A percentile compares a stretch with the other conserved stretches of the same genome.
phyloP scores from a whole-genome alignment of 2,797 vertebrate species.

The Moxostoma hubbsi region DNA sequence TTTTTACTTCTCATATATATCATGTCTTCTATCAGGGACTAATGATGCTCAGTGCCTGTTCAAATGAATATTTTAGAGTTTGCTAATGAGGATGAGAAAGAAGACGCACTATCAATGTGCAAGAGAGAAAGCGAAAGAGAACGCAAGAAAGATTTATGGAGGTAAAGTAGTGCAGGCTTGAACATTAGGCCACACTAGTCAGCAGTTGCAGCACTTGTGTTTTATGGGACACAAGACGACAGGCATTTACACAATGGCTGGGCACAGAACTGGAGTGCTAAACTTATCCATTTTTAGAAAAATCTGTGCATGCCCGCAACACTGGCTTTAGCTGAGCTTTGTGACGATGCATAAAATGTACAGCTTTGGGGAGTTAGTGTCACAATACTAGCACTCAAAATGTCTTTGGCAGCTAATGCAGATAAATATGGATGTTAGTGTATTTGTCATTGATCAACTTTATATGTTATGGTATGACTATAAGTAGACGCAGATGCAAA shows the following conservation, averaged over 20 bases:
- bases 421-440: too few relatives aligned
- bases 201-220: background rate
- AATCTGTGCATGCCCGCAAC: too few relatives aligned
- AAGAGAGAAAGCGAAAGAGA: conserved; percentile 7
- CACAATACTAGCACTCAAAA: too few relatives aligned
- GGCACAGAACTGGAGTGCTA: background rate
- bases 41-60: conserved; percentile 51
- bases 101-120: conserved; percentile 11
- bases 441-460: too few relatives aligned
- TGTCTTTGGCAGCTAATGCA: too few relatives aligned
- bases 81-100: conserved; percentile 53
- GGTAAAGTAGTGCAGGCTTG: conserved; percentile 23
- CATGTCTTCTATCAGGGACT: conserved; percentile 53
- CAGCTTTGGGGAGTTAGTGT: too few relatives aligned
- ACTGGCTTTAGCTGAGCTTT: too few relatives aligned
- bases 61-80: conserved; percentile 55
- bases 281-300: background rate
- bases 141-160: background rate
- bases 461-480: too few relatives aligned
- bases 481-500: too few relatives aligned
- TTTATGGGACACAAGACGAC: background rate
- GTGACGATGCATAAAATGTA: too few relatives aligned
- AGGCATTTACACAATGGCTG: background rate
- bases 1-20: conserved; percentile 45
- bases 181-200: conserved; percentile 19